Evolutionary conservation across 2,113 vertebrate species (phyloP).

Genomic region (Chaetodon trifascialis): DNA sequence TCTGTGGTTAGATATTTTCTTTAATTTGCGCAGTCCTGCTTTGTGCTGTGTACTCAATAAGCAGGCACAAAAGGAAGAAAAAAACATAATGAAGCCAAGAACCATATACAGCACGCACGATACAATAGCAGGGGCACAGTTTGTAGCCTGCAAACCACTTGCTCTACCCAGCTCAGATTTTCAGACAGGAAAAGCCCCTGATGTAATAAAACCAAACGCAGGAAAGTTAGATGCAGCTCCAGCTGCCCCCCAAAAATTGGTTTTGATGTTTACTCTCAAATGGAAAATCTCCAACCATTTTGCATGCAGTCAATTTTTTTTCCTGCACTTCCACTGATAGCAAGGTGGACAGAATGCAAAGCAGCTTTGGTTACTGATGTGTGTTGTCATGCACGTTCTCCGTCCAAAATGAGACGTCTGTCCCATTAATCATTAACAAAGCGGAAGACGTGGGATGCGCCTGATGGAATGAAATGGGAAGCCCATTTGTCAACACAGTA

Average conservation of each 20-base stretch:
- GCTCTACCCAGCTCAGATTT: constrained; percentile 16
- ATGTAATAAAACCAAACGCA: constrained; percentile 40
- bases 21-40: background rate
- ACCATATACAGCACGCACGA: background rate
- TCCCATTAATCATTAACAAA: constrained; percentile 69
- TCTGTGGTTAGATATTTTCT: background rate
- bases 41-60: background rate
- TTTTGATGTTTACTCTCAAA: constrained; percentile 56
- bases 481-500: constrained; percentile 43
- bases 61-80: background rate
- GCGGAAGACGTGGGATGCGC: constrained; percentile 10
- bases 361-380: constrained; percentile 62
- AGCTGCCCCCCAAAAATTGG: constrained; percentile 30
- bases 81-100: constrained; percentile 17
- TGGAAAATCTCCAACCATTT: constrained; percentile 51
- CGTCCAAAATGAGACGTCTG: constrained; percentile 52
- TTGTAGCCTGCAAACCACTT: constrained; percentile 15
- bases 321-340: constrained; percentile 27
- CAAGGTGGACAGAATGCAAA: constrained; percentile 64
- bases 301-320: constrained; percentile 42
- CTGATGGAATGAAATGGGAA: constrained; percentile 36
- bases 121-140: background rate
- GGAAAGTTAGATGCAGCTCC: constrained; percentile 17
- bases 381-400: constrained; percentile 35
- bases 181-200: constrained; percentile 13